A percentile compares a stretch with the other conserved stretches of the same genome.
These are phyloP conservation scores for Echinops telfairi DNA, from an alignment of 2,113 vertebrate species.

Conservation along the genomic window DNA sequence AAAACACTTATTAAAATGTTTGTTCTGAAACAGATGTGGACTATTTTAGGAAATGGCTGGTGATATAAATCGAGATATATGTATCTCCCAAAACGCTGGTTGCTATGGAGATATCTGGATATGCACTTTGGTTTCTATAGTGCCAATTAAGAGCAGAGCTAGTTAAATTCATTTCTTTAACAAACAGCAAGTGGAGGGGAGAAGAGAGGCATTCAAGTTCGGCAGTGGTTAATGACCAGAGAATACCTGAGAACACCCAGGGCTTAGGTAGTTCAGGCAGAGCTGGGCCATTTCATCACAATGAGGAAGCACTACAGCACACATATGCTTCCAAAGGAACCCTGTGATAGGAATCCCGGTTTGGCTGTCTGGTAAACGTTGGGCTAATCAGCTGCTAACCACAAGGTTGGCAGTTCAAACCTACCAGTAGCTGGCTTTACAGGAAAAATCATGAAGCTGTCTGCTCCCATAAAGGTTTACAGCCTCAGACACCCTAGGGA, in stretches of 20 bases:
- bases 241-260: background rate
- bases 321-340: background rate
- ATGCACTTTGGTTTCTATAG: background rate
- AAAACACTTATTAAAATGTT: slow-evolving; percentile 58
- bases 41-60: slow-evolving; percentile 53
- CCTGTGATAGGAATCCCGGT: background rate
- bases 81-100: slow-evolving; percentile 16
- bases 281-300: background rate
- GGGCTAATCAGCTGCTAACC: background rate
- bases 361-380: too few species aligned
- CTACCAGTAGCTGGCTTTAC: background rate
- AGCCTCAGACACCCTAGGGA: background rate
- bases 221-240: slow-evolving; percentile 3
- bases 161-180: slow-evolving; percentile 32
- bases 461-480: background rate
- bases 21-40: slow-evolving; percentile 51
- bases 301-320: background rate
- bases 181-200: too few species aligned
- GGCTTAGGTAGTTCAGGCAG: background rate
- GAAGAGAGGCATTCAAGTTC: background rate
- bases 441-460: background rate
- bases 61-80: slow-evolving; percentile 30
- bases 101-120: slow-evolving; percentile 17
- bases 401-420: background rate
- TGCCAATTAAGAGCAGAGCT: slow-evolving; percentile 42